These are phyloP conservation scores for Lasioglossum baleicum DNA, from an alignment of 1,140 invertebrate genomes.

Conservation along the genomic window DNA sequence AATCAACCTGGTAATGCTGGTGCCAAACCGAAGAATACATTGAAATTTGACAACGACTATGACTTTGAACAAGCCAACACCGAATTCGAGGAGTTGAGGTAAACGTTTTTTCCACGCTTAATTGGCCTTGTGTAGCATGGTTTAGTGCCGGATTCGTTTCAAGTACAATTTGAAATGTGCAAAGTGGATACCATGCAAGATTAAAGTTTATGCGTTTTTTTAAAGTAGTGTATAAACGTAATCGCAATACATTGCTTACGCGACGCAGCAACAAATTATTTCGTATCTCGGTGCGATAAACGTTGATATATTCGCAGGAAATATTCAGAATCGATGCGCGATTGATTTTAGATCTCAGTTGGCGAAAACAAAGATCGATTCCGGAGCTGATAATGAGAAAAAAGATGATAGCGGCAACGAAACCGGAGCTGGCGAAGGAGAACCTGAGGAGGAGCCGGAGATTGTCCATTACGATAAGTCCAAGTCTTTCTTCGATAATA, in stretches of 20 bases:
- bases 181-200: constrained; percentile 72
- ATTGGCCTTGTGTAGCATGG: constrained; percentile 52
- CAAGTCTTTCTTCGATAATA: constrained; percentile 99
- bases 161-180: constrained; percentile 59
- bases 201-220: constrained; percentile 62
- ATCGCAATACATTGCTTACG: constrained; percentile 61
- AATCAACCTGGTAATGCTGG: constrained; percentile 69
- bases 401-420: constrained; percentile 93
- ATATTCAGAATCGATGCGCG: neutral
- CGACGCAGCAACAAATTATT: constrained; percentile 61
- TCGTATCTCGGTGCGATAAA: neutral
- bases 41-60: constrained; percentile 97
- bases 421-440: constrained; percentile 88
- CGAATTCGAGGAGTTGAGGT: constrained; percentile 95
- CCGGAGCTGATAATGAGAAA: constrained; percentile 85
- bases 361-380: constrained; percentile 89
- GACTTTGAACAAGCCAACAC: constrained; percentile 99
- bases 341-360: constrained; percentile 83
- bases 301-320: neutral
- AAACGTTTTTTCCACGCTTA: constrained; percentile 33
- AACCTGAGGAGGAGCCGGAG: constrained; percentile 87
- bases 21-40: constrained; percentile 83
- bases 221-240: constrained; percentile 51
- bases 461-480: constrained; percentile 94
- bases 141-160: constrained; percentile 67